These are phyloP conservation scores for Zoanthus solanderi DNA, from an alignment of 92 coral and sea anemone species.

Conservation along the genomic window DNA sequence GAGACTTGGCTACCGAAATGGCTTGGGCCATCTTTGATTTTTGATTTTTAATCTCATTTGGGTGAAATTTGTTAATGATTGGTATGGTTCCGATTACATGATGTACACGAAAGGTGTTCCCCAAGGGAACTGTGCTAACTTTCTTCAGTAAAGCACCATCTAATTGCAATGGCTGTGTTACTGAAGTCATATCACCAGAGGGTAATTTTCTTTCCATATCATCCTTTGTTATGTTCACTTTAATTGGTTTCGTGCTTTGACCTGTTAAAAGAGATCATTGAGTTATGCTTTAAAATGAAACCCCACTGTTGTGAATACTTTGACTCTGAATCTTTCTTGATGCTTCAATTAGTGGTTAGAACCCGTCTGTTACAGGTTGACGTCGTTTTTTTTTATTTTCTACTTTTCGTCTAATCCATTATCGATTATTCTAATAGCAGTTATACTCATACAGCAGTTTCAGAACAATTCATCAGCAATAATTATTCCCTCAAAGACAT, in stretches of 20 bases:
- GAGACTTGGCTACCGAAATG: background rate
- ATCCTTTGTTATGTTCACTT: conserved; percentile 28
- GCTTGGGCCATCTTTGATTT: conserved; percentile 14
- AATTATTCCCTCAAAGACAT: too few relatives aligned
- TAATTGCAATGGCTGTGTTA: background rate
- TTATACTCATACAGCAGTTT: too few relatives aligned
- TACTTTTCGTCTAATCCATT: too few relatives aligned
- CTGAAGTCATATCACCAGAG: background rate
- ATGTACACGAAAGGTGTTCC: background rate
- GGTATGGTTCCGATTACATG: conserved; percentile 7
- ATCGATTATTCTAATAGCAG: too few relatives aligned
- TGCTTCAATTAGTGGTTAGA: too few relatives aligned
- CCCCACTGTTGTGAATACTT: too few relatives aligned
- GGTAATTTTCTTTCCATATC: background rate
- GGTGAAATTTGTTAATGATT: background rate
- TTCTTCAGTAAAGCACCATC: background rate
- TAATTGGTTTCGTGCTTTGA: conserved; percentile 18
- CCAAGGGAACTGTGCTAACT: background rate
- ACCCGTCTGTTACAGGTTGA: too few relatives aligned
- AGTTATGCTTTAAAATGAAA: too few relatives aligned
- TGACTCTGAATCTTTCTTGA: too few relatives aligned
- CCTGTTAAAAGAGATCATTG: conserved; percentile 17
- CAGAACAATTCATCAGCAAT: too few relatives aligned
- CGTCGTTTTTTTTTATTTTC: too few relatives aligned
- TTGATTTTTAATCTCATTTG: background rate